These are phyloP conservation scores for Aplysina aerophoba DNA, from an alignment of 37 sponge, comb jelly and placozoan species.

Conservation along the genomic window DNA sequence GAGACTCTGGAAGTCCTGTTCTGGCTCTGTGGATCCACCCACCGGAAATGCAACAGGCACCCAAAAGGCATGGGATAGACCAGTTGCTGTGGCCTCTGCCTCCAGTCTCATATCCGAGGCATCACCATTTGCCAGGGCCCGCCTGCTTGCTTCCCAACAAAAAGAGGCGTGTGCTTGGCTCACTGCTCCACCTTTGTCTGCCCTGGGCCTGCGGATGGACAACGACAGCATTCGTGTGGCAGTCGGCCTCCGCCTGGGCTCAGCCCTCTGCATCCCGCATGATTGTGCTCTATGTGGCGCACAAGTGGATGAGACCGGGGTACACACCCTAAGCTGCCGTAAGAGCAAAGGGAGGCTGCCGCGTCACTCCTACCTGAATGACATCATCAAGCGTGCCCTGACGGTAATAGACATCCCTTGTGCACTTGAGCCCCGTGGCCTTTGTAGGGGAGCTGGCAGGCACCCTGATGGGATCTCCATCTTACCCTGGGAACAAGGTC, in stretches of 20 bases:
- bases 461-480: constrained; percentile 1
- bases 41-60: background rate
- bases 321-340: background rate
- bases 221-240: constrained; percentile 36
- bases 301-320: constrained; percentile 14
- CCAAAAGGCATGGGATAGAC: constrained; percentile 47
- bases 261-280: constrained; percentile 44
- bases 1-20: background rate
- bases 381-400: constrained; percentile 12
- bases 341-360: constrained; percentile 13
- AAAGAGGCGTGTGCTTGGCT: constrained; percentile 44
- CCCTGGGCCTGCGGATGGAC: constrained; percentile 34
- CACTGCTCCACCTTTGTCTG: constrained; percentile 34
- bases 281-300: constrained; percentile 44
- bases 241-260: constrained; percentile 48
- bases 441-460: background rate
- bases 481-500: background rate
- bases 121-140: constrained; percentile 22
- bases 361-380: background rate
- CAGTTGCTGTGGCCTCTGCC: background rate
- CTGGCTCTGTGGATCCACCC: background rate
- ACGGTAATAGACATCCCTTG: background rate
- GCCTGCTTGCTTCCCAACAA: constrained; percentile 20
- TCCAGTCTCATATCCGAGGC: constrained; percentile 21
- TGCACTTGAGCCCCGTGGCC: background rate